Evolutionary conservation across 2,888 invertebrate species (phyloP), one percentile per base, ranked within the genome.

Genomic region (Troilus luridus): DNA sequence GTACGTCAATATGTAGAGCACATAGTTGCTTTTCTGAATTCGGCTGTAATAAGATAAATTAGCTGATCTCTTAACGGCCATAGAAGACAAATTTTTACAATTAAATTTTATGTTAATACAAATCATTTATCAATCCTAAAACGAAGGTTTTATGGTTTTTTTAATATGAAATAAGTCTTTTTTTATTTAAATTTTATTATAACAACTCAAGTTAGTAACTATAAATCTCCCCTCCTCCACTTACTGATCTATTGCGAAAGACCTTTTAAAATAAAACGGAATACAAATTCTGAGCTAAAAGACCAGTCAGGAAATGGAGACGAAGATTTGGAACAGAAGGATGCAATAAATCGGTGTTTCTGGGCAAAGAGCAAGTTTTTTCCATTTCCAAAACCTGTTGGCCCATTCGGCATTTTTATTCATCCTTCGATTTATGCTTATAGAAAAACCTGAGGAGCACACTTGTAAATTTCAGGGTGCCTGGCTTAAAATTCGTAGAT

Each of bases 351-450:
- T 67, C 67, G 12, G 67, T 24, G 67, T 88, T 88, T 58, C 24
- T 58, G 88, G 14, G 56, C 88, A 88, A 88, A 88, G 88, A 88
- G 88, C 88, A 88, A 24, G 88, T 59, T 60, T 88, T 88, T 88
- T 58, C 88, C 88, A 88, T 88, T 88, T 88, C 88, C 88, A 67
- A 41, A 67, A 67, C 67, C 67, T 24, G 67, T 67, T 67, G 24
- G 24, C 67, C 24, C 67, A 24, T 27, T 24, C 24, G 12, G 67
- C 24, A 12, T 67, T 67, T 27, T 67, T 27, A 67, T 67, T 67
- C 67, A 67, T 24, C 24, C 12, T 14, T 64, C 67, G 67, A 67
- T 67, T 67, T 67, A 67, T 67, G 67, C 24, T 67, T 67, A 67
- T 67, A 67, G 67, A 14, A 27, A 12, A 67, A 12, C 9, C 24